Conservation (phyloP, 2,113 vertebrate species). For the Chaetodon trifascialis region DNA sequence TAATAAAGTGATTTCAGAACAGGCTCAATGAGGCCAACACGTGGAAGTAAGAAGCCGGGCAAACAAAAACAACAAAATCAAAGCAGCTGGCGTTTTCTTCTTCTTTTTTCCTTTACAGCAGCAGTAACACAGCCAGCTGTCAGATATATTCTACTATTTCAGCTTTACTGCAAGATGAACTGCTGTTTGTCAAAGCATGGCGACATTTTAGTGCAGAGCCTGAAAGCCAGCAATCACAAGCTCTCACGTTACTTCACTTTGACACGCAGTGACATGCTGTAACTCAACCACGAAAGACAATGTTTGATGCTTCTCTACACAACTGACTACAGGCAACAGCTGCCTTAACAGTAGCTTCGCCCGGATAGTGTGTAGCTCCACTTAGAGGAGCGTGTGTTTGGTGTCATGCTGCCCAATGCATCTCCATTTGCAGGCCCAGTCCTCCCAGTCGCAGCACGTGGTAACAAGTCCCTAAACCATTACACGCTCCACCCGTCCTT, state of each 20-base stretch:
- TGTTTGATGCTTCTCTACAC: conserved; percentile 1
- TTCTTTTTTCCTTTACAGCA: conserved; percentile 3
- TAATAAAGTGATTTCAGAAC: not conserved
- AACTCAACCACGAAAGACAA: conserved; percentile 32
- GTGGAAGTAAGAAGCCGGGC: not conserved
- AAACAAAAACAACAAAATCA: conserved; percentile 25
- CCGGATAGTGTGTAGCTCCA: not conserved
- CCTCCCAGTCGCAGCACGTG: conserved; percentile 17
- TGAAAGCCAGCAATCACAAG: conserved; percentile 36
- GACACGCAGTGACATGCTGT: conserved; percentile 23
- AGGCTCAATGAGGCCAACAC: not conserved
- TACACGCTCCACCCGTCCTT: conserved; percentile 20
- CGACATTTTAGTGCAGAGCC: conserved; percentile 18
- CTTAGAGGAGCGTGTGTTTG: not conserved
- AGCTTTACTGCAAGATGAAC: conserved; percentile 32
- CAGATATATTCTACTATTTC: conserved; percentile 24
- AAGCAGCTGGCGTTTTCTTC: conserved; percentile 12
- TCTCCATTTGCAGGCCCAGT: conserved; percentile 14
- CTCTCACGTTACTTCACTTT: conserved; percentile 42
- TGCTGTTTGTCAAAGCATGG: conserved; percentile 48
- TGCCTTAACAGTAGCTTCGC: not conserved
- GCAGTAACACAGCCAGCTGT: conserved; percentile 37
- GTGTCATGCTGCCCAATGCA: not conserved
- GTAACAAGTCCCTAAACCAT: conserved; percentile 41
- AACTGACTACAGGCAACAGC: not conserved